Conservation (phyloP, 2,797 vertebrate species). For the Onychomys arenicola region DNA sequence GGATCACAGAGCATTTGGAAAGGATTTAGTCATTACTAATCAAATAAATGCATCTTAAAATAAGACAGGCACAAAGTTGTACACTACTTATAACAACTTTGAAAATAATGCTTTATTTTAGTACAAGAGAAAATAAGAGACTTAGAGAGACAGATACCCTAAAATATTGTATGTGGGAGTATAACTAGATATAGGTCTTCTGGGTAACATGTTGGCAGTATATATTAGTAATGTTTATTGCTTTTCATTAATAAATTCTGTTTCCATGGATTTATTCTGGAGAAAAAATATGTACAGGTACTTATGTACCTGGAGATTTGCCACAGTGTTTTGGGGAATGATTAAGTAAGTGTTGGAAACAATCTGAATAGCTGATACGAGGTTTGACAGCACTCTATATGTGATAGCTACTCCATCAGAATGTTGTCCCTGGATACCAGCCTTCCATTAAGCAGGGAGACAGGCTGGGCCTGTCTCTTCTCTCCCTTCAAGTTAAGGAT, state of each 20-base stretch:
- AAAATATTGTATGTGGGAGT: constrained; percentile 21
- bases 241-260: not conserved
- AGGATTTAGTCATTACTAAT: not conserved
- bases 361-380: not conserved
- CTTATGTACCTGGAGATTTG: not conserved
- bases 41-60: constrained; percentile 57
- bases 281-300: constrained; percentile 7
- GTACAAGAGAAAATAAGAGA: not conserved
- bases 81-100: constrained; percentile 29
- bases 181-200: not conserved
- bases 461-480: not conserved
- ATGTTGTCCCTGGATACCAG: not conserved
- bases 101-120: constrained; percentile 8
- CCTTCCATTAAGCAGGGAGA: not conserved
- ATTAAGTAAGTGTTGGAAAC: constrained; percentile 19
- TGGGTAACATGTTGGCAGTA: not conserved
- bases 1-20: not conserved
- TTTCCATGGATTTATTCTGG: constrained; percentile 32
- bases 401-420: not conserved
- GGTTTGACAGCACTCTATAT: not conserved
- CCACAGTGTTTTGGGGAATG: not conserved
- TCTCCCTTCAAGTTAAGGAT: not conserved
- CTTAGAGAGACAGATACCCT: not conserved
- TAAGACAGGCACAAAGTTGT: not conserved
- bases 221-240: constrained; percentile 17